These are phyloP conservation scores for Mactra quadrangularis DNA, from an alignment of 1,140 invertebrate species.

Conservation along the genomic window DNA sequence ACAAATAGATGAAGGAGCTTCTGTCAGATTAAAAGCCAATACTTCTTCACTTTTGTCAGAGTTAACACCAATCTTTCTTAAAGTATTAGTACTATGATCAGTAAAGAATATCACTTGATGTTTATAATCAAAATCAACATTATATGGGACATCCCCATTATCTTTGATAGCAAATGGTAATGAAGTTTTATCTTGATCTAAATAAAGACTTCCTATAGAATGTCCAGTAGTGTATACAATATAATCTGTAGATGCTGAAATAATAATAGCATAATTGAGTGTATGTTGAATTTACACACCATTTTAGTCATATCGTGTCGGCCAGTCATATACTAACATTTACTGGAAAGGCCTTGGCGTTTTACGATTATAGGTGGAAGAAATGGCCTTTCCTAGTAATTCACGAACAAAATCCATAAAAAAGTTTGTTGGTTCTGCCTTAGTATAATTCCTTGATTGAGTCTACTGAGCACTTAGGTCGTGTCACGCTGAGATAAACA, in stretches of 20 bases:
- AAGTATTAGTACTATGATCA: conserved; percentile 81
- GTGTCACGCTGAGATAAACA: too few relatives aligned
- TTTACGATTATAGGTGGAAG: too few relatives aligned
- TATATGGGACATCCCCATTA: conserved; percentile 71
- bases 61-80: conserved; percentile 72
- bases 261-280: conserved; percentile 38
- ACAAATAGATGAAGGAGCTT: too few relatives aligned
- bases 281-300: too few relatives aligned
- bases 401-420: too few relatives aligned
- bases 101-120: conserved; percentile 88
- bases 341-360: too few relatives aligned
- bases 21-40: not conserved
- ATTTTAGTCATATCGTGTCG: too few relatives aligned
- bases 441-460: too few relatives aligned
- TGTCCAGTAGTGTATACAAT: conserved; percentile 95
- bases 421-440: too few relatives aligned
- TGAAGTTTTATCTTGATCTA: conserved; percentile 92
- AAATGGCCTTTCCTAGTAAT: too few relatives aligned
- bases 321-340: too few relatives aligned
- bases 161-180: conserved; percentile 91
- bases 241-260: conserved; percentile 91
- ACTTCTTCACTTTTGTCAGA: conserved; percentile 6
- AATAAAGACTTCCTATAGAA: conserved; percentile 93
- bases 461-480: too few relatives aligned
- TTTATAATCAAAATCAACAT: conserved; percentile 80